A percentile compares a stretch with the other conserved stretches of the same genome.
phyloP scores from a whole-genome alignment of 2,888 invertebrate genomes.

The Epicampocera succincta region DNA sequence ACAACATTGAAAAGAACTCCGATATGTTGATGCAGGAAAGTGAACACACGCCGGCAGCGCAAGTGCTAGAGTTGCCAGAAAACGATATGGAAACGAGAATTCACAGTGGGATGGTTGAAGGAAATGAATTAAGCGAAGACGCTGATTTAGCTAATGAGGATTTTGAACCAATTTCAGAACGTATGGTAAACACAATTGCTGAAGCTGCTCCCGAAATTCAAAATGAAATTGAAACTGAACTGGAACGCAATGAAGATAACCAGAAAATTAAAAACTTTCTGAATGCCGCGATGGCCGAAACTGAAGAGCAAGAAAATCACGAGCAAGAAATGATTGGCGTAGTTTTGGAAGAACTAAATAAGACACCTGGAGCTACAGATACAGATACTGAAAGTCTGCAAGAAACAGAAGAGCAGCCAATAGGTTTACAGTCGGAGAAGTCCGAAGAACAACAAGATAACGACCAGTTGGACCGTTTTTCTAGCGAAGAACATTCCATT shows the following conservation, averaged over 20 bases:
- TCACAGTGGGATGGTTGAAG: neutral
- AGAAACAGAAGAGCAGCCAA: conserved; percentile 15
- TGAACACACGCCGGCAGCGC: conserved; percentile 73
- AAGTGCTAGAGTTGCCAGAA: conserved; percentile 57
- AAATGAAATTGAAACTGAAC: conserved; percentile 56
- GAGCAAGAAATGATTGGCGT: conserved; percentile 62
- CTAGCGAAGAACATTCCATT: conserved; percentile 22
- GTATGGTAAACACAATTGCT: conserved; percentile 49
- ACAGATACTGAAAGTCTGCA: conserved; percentile 19
- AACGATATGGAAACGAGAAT: conserved; percentile 34
- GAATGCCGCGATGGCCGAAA: neutral
- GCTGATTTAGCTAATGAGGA: conserved; percentile 2
- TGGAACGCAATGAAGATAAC: conserved; percentile 7
- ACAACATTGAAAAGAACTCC: conserved; percentile 58
- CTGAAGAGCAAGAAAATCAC: conserved; percentile 1
- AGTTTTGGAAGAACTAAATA: conserved; percentile 41
- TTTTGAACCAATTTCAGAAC: conserved; percentile 25
- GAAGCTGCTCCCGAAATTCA: conserved; percentile 64
- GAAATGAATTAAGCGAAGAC: conserved; percentile 31
- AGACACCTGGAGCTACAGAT: conserved; percentile 6
- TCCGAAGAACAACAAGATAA: conserved; percentile 22
- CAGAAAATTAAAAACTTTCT: conserved; percentile 1
- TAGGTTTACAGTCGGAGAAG: conserved; percentile 28
- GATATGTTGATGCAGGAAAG: conserved; percentile 79
- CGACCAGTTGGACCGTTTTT: conserved; percentile 8